These are phyloP conservation scores for Achlya flavicornis DNA, from an alignment of 2,888 invertebrate species.

Conservation along the genomic window DNA sequence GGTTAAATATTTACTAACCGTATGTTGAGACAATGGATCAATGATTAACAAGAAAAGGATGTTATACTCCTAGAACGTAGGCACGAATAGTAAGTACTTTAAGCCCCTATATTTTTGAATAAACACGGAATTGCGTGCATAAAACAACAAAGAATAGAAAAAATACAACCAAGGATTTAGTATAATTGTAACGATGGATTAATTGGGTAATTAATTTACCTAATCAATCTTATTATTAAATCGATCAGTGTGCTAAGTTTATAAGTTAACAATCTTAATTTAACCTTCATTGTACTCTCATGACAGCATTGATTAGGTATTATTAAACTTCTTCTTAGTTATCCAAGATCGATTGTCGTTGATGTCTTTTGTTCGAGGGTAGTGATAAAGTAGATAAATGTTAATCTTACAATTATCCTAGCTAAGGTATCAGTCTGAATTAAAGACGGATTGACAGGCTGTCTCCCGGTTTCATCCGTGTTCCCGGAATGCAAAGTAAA, in stretches of 20 bases:
- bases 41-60: slow-evolving; percentile 54
- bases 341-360: neutral
- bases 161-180: neutral
- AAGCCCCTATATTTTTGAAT: slow-evolving; percentile 1
- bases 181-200: neutral
- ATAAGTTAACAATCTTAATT: too few relatives aligned
- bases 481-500: too few relatives aligned
- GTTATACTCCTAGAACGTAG: slow-evolving; percentile 44
- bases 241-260: too few relatives aligned
- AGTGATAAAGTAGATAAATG: too few relatives aligned
- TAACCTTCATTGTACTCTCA: too few relatives aligned
- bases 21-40: slow-evolving; percentile 55
- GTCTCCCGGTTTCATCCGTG: too few relatives aligned
- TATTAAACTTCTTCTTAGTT: neutral
- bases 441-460: too few relatives aligned
- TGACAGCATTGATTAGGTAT: too few relatives aligned
- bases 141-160: neutral
- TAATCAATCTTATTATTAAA: too few relatives aligned
- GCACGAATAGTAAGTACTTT: neutral
- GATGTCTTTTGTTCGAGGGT: neutral
- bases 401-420: too few relatives aligned
- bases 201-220: neutral
- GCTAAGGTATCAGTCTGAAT: too few relatives aligned
- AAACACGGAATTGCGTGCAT: neutral
- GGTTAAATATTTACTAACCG: slow-evolving; percentile 65